Evolutionary conservation across 2,888 invertebrate genomes (phyloP).

Genomic region (Callimorpha dominula): DNA sequence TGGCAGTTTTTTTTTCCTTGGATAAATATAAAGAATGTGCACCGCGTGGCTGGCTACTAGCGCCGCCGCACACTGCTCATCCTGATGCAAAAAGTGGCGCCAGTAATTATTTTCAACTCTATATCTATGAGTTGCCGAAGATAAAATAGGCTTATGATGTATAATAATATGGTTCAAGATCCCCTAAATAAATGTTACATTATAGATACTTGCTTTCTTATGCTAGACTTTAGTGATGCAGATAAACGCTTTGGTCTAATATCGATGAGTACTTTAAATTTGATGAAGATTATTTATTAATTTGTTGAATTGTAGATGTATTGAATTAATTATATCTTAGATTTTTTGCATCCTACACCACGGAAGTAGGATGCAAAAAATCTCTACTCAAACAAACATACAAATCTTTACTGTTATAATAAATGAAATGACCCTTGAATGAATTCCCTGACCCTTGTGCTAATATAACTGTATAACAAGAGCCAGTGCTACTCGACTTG

Average conservation of each 20-base stretch:
- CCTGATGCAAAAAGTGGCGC: slow-evolving; percentile 62
- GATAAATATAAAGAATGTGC: slow-evolving; percentile 62
- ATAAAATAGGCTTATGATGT: slow-evolving; percentile 18
- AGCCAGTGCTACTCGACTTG: not conserved
- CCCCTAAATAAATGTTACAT: slow-evolving; percentile 2
- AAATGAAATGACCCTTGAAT: too few species aligned
- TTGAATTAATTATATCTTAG: too few species aligned
- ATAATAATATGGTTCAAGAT: slow-evolving; percentile 7
- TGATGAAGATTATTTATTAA: not conserved
- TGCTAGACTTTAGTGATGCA: slow-evolving; percentile 10
- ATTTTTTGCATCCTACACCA: too few species aligned
- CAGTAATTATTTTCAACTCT: slow-evolving; percentile 48
- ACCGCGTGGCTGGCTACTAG: slow-evolving; percentile 57
- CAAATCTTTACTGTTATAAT: too few species aligned
- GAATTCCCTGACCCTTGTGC: too few species aligned
- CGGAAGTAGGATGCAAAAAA: too few species aligned
- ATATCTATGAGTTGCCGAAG: slow-evolving; percentile 18
- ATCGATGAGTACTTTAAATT: not conserved
- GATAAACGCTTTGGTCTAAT: not conserved
- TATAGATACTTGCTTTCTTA: slow-evolving; percentile 19
- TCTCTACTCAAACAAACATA: too few species aligned
- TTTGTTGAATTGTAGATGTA: not conserved
- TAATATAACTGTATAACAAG: not conserved
- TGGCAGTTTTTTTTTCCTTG: slow-evolving; percentile 32
- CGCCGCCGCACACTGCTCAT: slow-evolving; percentile 45